Base-by-base conservation (phyloP, 2,113 vertebrate genomes). In the Chaenogobius annularis region DNA sequence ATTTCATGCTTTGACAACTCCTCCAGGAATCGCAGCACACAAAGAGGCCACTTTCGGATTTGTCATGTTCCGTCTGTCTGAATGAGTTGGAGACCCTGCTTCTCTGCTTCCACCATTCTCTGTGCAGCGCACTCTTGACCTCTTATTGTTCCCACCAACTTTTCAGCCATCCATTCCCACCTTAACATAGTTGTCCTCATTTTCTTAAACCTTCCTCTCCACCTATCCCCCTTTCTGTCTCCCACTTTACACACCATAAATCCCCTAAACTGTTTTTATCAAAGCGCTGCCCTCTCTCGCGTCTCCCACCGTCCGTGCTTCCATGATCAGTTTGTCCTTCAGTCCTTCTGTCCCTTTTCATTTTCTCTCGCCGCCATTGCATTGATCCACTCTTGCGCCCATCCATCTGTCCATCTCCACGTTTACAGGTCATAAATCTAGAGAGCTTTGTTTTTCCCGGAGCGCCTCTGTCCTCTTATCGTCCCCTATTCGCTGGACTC, bases 401-500 rank as follows among this genome's bases (percentile, higher is more conserved):
- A 85, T 77, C 69, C 87, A 79, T 83, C 78, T 79, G 85, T 88
- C 84, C 77, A 68, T 88, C 89, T 83, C 52, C 52, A 71, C 58
- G 83, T 87, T 88, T 89, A 88, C 87, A 81, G 80, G 69, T 88
- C 74, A 74, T 91, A 91, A 91, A 91, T 88, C 80, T 82, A 70
- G 75, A 75, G 74, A 75, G 72, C 73, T 63, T 61, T 80, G 77
- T 86, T 86, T 85, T 31, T 79, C 84, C 80, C 80, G 69, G 50
- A 74, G 73, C 20, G n/a, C 31, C 1, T 19, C 37, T 2, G 83
- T 90, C 86, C 83, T 83, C 83, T 95, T 37, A 40, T 94, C 91
- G 92, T 94, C 92, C 90, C 86, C 58, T 61, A 91, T 94, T n/a
- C 93, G 92, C 87, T 86, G 92, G 93, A 92, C 94, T 93, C 95